Evolutionary conservation across 2,888 invertebrate species (phyloP), one percentile per base, ranked within the genome.

Genomic region (Strigamia maritima): DNA sequence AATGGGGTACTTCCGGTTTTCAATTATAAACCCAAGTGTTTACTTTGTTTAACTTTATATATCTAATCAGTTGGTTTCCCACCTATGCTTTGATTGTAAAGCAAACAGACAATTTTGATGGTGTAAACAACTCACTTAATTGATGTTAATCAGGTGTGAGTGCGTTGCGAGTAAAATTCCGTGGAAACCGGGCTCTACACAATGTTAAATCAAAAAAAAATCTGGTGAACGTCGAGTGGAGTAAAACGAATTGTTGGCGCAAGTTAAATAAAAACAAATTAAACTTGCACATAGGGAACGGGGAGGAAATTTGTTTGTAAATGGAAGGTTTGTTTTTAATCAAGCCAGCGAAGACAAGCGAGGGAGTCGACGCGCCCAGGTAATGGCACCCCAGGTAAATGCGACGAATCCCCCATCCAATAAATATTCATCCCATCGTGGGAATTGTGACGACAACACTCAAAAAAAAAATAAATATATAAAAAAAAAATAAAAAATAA

Each of bases 81-180:
- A 65, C 60, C 22, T 65, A 12, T 1, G 44, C 24, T 65, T 65
- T 65, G 60, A 65, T 65, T 65, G 60, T 4, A 65, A 65, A 22
- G 22, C 60, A 65, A 24, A 65, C 60, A 65, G 24, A 65, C 24
- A 65, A 65, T 65, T 65, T 65, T 12, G 60, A 65, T 65, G 22
- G 60, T 24, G 60, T 24, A 65, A 65, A 65, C 60, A 65, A 65
- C 10, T 8, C 60, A 24, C 44, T 44, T 44, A 44, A 65, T 65
- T 24, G 22, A 65, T 65, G 60, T 22, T 65, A 65, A 65, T 65
- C 60, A 65, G 22, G 60, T 65, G 60, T 19, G 60, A 65, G 28
- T 28, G 4, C 4, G 28, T 28, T 19, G 10, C 12, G 70, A 70
- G 16, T 28, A 16, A 10, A 28, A 70, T 70, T 70, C 28, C 28